Evolutionary conservation across 1,140 invertebrate species (phyloP), one percentile per base, ranked within the genome.

Genomic region (Eulimnadia texana): DNA sequence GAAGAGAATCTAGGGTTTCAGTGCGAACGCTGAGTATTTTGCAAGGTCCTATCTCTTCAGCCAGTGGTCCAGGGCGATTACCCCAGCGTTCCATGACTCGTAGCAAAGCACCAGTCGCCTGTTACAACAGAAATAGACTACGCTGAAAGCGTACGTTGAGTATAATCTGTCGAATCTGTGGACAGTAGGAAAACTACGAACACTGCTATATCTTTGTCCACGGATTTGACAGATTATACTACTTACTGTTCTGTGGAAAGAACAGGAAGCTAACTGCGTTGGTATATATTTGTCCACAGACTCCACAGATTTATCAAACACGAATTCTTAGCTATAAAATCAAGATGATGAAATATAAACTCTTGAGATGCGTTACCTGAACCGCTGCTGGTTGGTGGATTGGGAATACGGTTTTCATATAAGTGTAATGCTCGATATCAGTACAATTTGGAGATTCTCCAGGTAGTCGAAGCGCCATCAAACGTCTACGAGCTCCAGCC

Each of bases 101-200:
- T 20, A 90, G 69, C 50, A 90, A 72, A 1, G 82, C 79, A n/a
- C 86, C 87, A 16, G 84, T 69, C 1, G 86, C 81, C 69, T 85
- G n/a, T n/a, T n/a, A 78, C 1, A 89, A 76, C 70, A 80, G 42
- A 24, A 47, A n/a, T 28, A 11, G 23, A 51, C 55, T 16, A 63
- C 25, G 52, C 16, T 50, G 61, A 28, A 61, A 54, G 16, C 11
- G 51, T 19, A 13, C 22, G n/a, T n/a, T n/a, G n/a, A n/a, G n/a
- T n/a, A n/a, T n/a, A n/a, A n/a, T n/a, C n/a, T n/a, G n/a, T n/a
- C n/a, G n/a, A n/a, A n/a, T n/a, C n/a, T n/a, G n/a, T n/a, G n/a
- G n/a, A n/a, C n/a, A n/a, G n/a, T n/a, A n/a, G n/a, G n/a, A n/a
- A n/a, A n/a, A n/a, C n/a, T n/a, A n/a, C n/a, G n/a, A n/a, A n/a